Evolutionary conservation across 2,888 invertebrate species (phyloP).

Genomic region (Brassicogethes aeneus): DNA sequence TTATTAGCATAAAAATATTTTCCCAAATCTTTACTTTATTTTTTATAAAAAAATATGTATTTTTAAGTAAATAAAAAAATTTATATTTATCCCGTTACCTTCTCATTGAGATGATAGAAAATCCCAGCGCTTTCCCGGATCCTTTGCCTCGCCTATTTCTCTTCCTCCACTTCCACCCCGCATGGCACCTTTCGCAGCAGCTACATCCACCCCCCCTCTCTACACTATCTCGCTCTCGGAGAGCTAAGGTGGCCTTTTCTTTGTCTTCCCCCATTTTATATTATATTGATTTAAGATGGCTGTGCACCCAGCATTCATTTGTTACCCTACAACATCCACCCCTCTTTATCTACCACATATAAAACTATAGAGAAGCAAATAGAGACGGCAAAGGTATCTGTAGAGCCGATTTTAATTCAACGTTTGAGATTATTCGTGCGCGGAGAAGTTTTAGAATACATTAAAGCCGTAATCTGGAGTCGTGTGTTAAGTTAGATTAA

Average conservation of each 20-base stretch:
- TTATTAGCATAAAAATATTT: no score
- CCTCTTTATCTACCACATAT: no score
- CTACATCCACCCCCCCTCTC: background rate
- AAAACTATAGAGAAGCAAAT: background rate
- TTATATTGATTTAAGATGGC: constrained; percentile 43
- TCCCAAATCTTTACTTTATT: no score
- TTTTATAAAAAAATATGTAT: no score
- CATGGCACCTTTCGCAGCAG: no score
- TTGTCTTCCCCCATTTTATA: constrained; percentile 41
- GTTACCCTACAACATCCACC: no score
- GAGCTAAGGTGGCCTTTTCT: constrained; percentile 32
- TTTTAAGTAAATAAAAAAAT: no score
- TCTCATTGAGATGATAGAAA: no score
- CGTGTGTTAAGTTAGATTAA: constrained; percentile 44
- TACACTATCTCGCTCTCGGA: constrained; percentile 30
- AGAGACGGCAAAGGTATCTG: background rate
- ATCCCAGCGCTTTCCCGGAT: background rate
- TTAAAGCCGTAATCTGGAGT: constrained; percentile 43
- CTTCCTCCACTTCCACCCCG: background rate
- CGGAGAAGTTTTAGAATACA: constrained; percentile 42
- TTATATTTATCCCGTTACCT: no score
- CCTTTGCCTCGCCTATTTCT: background rate
- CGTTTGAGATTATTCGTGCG: constrained; percentile 37
- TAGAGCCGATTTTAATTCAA: no score
- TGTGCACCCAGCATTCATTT: constrained; percentile 18